A percentile compares a stretch with the other conserved stretches of the same genome.
phyloP scores from a whole-genome alignment of 2,113 vertebrate species.

The Cebus imitator region DNA sequence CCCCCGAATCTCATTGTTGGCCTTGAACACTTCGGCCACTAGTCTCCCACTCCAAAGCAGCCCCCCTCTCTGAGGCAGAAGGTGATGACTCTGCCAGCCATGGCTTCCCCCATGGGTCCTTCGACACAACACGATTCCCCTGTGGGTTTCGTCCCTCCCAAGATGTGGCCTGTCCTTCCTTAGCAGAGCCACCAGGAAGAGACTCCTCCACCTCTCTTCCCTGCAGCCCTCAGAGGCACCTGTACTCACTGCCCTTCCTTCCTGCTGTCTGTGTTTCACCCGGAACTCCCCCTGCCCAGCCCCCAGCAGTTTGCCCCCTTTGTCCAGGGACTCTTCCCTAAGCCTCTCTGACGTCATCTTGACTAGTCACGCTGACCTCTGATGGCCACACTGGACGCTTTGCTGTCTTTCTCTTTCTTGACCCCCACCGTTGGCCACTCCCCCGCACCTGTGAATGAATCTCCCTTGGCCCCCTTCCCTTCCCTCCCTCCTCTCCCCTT shows the following conservation, averaged over 20 bases:
- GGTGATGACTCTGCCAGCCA: background rate
- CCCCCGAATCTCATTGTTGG: background rate
- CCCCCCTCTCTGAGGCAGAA: background rate
- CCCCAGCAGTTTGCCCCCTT: background rate
- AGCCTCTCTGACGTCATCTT: background rate
- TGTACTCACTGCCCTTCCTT: accelerated
- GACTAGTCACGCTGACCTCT: background rate
- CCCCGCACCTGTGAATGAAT: background rate
- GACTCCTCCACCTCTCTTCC: background rate
- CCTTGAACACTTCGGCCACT: background rate
- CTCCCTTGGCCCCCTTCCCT: background rate
- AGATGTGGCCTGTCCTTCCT: background rate
- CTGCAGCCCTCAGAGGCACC: background rate
- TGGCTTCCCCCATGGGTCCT: accelerated
- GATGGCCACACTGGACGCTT: accelerated
- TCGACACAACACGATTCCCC: accelerated
- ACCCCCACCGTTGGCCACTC: background rate
- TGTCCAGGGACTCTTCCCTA: background rate
- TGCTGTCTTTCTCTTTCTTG: background rate
- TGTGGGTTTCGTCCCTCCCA: background rate
- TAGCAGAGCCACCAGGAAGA: background rate
- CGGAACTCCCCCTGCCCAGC: too few species aligned
- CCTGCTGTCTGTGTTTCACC: too few species aligned
- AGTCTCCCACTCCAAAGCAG: background rate
- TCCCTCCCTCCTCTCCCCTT: background rate